Evolutionary conservation across 2,113 vertebrate genomes (phyloP), one percentile per base, ranked within the genome.

Genomic region (Condylura cristata): DNA sequence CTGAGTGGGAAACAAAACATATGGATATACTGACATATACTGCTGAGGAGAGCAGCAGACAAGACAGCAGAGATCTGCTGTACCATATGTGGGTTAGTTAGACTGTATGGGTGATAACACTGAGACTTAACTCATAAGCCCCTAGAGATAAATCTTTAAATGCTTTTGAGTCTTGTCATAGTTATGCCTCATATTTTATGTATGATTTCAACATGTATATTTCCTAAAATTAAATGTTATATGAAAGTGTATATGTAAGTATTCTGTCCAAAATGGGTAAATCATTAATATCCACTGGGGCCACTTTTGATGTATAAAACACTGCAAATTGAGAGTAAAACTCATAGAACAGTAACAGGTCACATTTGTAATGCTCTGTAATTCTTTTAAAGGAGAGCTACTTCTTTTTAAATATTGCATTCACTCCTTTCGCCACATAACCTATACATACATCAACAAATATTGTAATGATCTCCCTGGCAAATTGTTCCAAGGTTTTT

Each of bases 341-440:
- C 39, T 3, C 8, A n/a, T 39, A 22, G 16, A 56, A 6, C 58
- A 18, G 11, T 37, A 90, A 81, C 6, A 66, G 13, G 5, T 0
- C 41, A 84, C 9, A 70, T 51, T 11, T 61, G 72, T 8, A 12
- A 65, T 1, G 7, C 13, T 75, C 17, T 81, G 12, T 58, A 51
- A 83, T 48, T 80, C 74, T 13, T 48, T 91, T 56, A 81, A 26
- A 82, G 22, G 2, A 81, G 17, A 88, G 4, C 41, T 89, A 37
- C 24, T 75, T 61, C 1, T 28, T 30, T 39, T n/a, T 56, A 30
- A 92, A 63, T 2, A 75, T 1, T 2, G 17, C 70, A 2, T 0
- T 2, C 3, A 92, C 0, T 0, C 51, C 61, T 5, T 0, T 53
- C 26, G 66, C 0, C 84, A 14, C 0, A 1, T 1, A 0, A 51